Conservation (phyloP, 2,888 invertebrate species). For the Andrena minutula region DNA sequence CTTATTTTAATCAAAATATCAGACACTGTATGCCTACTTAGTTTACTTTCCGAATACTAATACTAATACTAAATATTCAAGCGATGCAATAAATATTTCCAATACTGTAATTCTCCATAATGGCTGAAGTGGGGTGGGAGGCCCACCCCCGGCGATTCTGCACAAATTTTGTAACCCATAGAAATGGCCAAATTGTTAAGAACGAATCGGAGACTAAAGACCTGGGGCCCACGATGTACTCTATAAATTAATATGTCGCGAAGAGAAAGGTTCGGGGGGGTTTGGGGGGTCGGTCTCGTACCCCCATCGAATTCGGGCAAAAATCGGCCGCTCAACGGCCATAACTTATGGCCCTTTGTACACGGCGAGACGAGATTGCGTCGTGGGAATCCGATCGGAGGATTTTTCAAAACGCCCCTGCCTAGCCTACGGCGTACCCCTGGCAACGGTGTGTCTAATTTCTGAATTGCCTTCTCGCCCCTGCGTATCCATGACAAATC, state of each 20-base stretch:
- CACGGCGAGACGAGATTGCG: constrained; percentile 34
- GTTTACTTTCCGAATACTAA: no score
- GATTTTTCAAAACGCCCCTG: constrained; percentile 41
- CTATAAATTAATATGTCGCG: constrained; percentile 58
- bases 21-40: no score
- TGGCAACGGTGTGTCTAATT: constrained; percentile 70
- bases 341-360: constrained; percentile 68
- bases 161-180: constrained; percentile 16
- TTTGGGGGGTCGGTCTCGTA: no score
- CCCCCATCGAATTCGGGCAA: constrained; percentile 40
- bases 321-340: constrained; percentile 57
- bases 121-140: no score
- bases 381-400: constrained; percentile 67
- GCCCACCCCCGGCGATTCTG: not conserved
- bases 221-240: not conserved
- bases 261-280: constrained; percentile 25
- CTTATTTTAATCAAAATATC: no score
- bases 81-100: no score
- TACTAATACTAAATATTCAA: no score
- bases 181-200: not conserved
- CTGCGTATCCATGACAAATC: constrained; percentile 67
- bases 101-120: no score
- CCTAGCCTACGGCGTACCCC: constrained; percentile 46
- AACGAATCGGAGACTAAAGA: constrained; percentile 6
- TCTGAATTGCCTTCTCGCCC: constrained; percentile 70